These are phyloP conservation scores for Scaptomyza cyrtandrae DNA, from an alignment of 2,888 invertebrate species.

Conservation along the genomic window DNA sequence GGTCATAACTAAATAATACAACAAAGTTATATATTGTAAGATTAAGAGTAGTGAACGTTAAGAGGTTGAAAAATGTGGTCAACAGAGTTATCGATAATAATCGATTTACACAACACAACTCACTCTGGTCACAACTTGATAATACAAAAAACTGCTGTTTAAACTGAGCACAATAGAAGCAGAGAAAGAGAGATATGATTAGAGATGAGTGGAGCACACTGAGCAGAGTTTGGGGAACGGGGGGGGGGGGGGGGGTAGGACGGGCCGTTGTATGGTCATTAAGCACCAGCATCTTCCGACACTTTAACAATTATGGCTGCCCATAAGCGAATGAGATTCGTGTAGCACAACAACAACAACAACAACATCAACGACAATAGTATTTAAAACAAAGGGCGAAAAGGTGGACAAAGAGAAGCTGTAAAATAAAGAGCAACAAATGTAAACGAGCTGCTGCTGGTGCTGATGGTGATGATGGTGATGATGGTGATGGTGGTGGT, in stretches of 20 bases:
- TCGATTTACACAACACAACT: no score
- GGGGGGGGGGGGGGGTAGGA: background rate
- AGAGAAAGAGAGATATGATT: background rate
- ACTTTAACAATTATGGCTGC: slow-evolving; percentile 29
- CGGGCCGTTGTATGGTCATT: slow-evolving; percentile 19
- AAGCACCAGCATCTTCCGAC: slow-evolving; percentile 42
- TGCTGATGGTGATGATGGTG: background rate
- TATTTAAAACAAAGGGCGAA: slow-evolving; percentile 33
- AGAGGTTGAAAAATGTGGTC: no score
- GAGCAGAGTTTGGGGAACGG: background rate
- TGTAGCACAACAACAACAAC: background rate
- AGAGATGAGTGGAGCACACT: background rate
- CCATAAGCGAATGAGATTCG: slow-evolving; percentile 23
- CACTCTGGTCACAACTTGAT: no score
- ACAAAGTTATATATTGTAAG: no score
- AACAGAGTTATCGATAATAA: no score
- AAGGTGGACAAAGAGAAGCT: slow-evolving; percentile 11
- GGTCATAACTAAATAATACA: no score
- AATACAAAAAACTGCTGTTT: no score
- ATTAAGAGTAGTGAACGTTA: no score
- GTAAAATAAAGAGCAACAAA: slow-evolving; percentile 39
- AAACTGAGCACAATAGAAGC: background rate
- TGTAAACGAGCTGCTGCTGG: slow-evolving; percentile 19
- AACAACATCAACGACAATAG: background rate
- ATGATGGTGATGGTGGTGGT: background rate